Evolutionary conservation across 2,797 vertebrate genomes (phyloP), one percentile per base, ranked within the genome.

Genomic region (Myioborus miniatus): DNA sequence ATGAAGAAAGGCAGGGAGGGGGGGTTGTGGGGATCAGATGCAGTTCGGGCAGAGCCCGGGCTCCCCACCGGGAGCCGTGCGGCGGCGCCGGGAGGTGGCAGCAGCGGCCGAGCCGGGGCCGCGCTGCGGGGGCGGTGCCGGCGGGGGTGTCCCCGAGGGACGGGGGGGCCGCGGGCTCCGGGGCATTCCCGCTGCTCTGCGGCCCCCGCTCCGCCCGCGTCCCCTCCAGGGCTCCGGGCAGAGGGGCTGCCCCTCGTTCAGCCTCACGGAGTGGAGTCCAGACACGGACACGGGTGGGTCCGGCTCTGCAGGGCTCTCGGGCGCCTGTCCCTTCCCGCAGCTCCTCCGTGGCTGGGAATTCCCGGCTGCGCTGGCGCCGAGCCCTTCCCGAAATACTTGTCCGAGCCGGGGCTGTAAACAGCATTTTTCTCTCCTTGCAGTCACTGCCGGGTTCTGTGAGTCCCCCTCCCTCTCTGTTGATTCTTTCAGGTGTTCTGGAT

Each of bases 11-110:
- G 5, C 9, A 3, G 16, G 24, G 58, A 17, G 11, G 15, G 14
- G 15, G 6, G 14, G 52, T 6, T 29, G 3, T 6, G 19, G 30
- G 55, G 29, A 22, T 32, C 29, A 12, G 26, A 11, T 4, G 14
- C 30, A 8, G 37, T 4, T 6, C 21, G 23, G 52, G 5, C 2
- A 3, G 18, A 4, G 13, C 2, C 5, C 21, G 5, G 15, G 12
- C 37, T 58, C 37, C 68, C 21, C 72, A 2, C 18, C 27, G 32
- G 22, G 59, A 7, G 46, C 30, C 9, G 53, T 7, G 4, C 49
- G 30, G 67, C 72, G 18, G 77, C 32, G 50, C 52, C n/a, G 55
- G 55, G 55, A 93, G 95, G 89, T 88, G 95, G 95, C 95, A 95
- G 95, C 95, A 96, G 89, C 71, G 86, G 46, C 91, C 85, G 56